These are phyloP conservation scores for Perdita meconis DNA, from an alignment of 2,888 invertebrate species.

Conservation along the genomic window DNA sequence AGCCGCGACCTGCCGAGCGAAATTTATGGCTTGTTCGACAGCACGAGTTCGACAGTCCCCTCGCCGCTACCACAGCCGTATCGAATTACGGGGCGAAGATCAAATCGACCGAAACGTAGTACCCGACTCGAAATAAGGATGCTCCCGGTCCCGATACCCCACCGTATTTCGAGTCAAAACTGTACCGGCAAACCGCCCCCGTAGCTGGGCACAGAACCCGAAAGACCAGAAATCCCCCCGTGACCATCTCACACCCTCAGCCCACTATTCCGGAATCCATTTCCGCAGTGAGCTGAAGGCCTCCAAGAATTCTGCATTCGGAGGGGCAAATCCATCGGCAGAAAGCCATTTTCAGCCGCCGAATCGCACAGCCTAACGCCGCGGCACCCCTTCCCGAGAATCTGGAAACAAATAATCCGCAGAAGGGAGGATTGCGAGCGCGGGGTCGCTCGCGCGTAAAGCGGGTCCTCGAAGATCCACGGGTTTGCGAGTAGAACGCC, in stretches of 20 bases:
- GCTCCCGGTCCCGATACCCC: too few species aligned
- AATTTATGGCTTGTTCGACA: too few species aligned
- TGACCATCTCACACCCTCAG: background rate
- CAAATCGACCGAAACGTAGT: too few species aligned
- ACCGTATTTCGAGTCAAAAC: too few species aligned
- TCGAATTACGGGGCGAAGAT: too few species aligned
- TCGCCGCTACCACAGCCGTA: too few species aligned
- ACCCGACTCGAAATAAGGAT: too few species aligned
- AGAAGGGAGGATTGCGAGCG: slow-evolving; percentile 39
- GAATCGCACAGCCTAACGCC: slow-evolving; percentile 52
- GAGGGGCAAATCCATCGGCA: slow-evolving; percentile 52
- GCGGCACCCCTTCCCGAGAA: slow-evolving; percentile 25
- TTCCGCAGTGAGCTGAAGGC: slow-evolving; percentile 47
- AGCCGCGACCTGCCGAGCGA: too few species aligned
- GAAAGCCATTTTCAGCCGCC: slow-evolving; percentile 56
- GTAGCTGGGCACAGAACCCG: background rate
- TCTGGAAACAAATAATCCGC: slow-evolving; percentile 62
- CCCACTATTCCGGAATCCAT: slow-evolving; percentile 45
- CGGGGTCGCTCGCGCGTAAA: slow-evolving; percentile 47
- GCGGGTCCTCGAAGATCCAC: slow-evolving; percentile 58
- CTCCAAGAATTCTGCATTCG: slow-evolving; percentile 33
- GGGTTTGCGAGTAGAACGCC: slow-evolving; percentile 22
- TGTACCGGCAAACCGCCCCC: too few species aligned
- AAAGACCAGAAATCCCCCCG: background rate
- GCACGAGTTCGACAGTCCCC: too few species aligned